Evolutionary conservation across 2,113 vertebrate genomes (phyloP), one percentile per base, ranked within the genome.

Genomic region (Gyps fulvus): DNA sequence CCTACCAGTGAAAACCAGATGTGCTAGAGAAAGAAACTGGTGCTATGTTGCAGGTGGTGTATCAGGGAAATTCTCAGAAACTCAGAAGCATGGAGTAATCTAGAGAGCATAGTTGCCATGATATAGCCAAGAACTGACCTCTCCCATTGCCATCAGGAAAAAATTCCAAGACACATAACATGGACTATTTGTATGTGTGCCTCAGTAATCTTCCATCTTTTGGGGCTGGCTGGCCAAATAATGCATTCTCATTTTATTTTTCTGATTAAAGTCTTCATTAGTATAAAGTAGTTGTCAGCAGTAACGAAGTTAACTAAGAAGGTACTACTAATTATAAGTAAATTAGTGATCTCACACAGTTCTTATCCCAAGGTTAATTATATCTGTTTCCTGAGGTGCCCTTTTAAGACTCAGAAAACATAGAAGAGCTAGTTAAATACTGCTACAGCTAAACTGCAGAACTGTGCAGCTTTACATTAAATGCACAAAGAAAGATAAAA

Each of bases 101-200:
- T 45, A 67, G 8, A 72, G 11, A 92, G 59, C 13, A 50, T 17
- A 43, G 5, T 2, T 47, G 20, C 8, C 31, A 9, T 43, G 62
- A 50, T 31, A 36, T 1, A 86, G 5, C 4, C 32, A 86, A 72
- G 31, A 80, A 57, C 7, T 29, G 19, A 40, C 7, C 4, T 45
- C 11, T 43, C 10, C 27, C 27, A 17, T 29, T 52, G 5, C 7
- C 10, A 73, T 31, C 10, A 66, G 36, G 22, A 77, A 89, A 74
- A 73, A 8, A n/a, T 13, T 32, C 27, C 10, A 38, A 65, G 6
- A 31, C 9, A 55, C 0, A 0, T 58, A 69, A 50, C 1, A 7
- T 14, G 7, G 11, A 32, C 20, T 76, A 45, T 32, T 59, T 67
- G 2, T 32, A 38, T 9, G 6, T 10, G 2, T 73, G 29, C 17